Conservation (phyloP, 2,113 vertebrate genomes). For the Chaenocephalus aceratus region DNA sequence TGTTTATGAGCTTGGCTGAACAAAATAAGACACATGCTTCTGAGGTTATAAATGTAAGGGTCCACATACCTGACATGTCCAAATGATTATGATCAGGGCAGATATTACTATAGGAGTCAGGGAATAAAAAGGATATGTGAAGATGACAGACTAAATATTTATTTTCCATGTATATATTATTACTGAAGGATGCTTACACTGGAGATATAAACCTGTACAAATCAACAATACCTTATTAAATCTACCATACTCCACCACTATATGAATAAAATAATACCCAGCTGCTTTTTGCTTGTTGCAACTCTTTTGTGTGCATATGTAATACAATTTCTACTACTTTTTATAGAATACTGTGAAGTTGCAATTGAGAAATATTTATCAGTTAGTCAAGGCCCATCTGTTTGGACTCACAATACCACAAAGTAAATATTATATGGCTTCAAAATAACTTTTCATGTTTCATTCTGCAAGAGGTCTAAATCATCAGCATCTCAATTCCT, state of each 20-base stretch:
- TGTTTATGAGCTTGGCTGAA: neutral
- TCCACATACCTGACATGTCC: neutral
- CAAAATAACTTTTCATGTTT: neutral
- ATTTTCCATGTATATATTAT: neutral
- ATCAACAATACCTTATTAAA: neutral
- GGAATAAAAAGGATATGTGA: neutral
- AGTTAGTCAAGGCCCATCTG: neutral
- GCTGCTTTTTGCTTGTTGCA: neutral
- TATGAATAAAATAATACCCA: neutral
- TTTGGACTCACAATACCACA: neutral
- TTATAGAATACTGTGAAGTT: neutral
- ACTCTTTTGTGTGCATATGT: neutral
- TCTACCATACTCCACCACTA: neutral
- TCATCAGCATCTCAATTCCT: neutral
- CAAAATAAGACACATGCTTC: neutral
- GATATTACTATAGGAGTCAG: neutral
- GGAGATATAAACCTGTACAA: neutral
- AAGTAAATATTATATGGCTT: neutral
- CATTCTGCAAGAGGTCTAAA: neutral
- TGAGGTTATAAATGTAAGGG: constrained; percentile 5
- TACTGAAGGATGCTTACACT: neutral
- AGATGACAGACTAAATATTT: neutral
- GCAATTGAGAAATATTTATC: neutral
- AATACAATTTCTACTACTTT: neutral
- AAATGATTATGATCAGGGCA: neutral